phyloP scores from a whole-genome alignment of 2,888 invertebrate species.

The Ferrisia virgata region DNA sequence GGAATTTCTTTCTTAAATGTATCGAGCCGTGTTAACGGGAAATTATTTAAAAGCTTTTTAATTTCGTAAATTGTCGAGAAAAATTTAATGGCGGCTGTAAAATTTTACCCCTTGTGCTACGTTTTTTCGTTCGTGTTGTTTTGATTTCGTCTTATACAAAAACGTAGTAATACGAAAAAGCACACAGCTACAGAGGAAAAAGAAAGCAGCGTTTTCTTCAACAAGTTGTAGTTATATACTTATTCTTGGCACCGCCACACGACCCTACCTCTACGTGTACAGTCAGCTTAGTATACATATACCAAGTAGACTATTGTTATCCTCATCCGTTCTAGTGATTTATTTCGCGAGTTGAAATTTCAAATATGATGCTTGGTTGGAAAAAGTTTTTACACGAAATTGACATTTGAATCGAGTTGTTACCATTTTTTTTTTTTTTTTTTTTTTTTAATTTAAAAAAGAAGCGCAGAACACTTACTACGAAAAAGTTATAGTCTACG shows the following conservation, averaged over 20 bases:
- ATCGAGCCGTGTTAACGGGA: background rate
- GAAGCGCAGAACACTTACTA: too few species aligned
- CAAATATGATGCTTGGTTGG: background rate
- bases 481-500: too few species aligned
- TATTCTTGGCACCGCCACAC: too few species aligned
- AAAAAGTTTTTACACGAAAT: background rate
- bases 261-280: too few species aligned
- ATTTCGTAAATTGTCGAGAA: background rate
- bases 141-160: background rate
- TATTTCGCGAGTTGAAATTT: background rate
- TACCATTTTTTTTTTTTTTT: background rate
- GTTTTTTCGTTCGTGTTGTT: background rate
- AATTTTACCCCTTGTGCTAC: background rate
- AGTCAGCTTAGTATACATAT: too few species aligned
- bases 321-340: background rate
- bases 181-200: too few species aligned
- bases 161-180: too few species aligned
- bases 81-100: background rate
- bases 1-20: background rate
- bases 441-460: too few species aligned
- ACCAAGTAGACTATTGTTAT: background rate
- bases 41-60: constrained; percentile 2
- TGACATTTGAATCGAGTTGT: background rate
- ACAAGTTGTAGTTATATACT: too few species aligned
- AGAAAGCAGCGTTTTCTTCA: background rate